Percentiles rank a stretch among this genome's conserved stretches.
phyloP scores from a whole-genome alignment of 2,888 invertebrate genomes.

The Scaptomyza reducta region DNA sequence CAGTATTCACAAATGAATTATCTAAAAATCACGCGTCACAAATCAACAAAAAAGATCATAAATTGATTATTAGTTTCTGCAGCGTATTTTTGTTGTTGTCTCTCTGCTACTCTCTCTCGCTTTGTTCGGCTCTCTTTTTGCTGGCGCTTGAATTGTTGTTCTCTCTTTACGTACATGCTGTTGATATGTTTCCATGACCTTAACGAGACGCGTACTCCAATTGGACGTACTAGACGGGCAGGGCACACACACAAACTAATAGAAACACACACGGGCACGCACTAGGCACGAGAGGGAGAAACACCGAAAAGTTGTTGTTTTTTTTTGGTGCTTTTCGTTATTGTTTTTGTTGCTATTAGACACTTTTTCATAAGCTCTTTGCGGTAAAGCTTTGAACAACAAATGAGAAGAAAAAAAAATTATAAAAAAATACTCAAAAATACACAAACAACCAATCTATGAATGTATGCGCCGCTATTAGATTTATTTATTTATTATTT shows the following conservation, averaged over 20 bases:
- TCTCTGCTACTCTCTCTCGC: slow-evolving; percentile 1
- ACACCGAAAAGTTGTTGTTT: slow-evolving; percentile 13
- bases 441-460: slow-evolving; percentile 58
- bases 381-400: slow-evolving; percentile 41
- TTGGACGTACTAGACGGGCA: slow-evolving; percentile 23
- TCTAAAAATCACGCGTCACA: slow-evolving; percentile 57
- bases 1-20: slow-evolving; percentile 38
- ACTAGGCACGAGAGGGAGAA: slow-evolving; percentile 11
- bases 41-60: slow-evolving; percentile 44
- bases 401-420: too few relatives aligned
- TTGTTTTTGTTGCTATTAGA: slow-evolving; percentile 27
- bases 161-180: slow-evolving; percentile 57
- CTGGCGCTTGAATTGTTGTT: slow-evolving; percentile 13
- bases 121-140: slow-evolving; percentile 11
- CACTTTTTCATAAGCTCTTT: slow-evolving; percentile 49
- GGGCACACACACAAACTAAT: slow-evolving; percentile 6
- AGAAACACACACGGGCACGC: slow-evolving; percentile 12
- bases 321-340: slow-evolving; percentile 31
- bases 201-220: slow-evolving; percentile 53
- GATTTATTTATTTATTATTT: slow-evolving; percentile 15
- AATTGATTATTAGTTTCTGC: slow-evolving; percentile 32
- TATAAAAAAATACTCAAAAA: slow-evolving; percentile 7
- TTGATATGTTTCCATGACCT: slow-evolving; percentile 75
- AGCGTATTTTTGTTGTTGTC: slow-evolving; percentile 30
- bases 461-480: slow-evolving; percentile 20